Base-by-base conservation (phyloP, 2,113 vertebrate genomes). In the Leptobrachium ailaonicum region DNA sequence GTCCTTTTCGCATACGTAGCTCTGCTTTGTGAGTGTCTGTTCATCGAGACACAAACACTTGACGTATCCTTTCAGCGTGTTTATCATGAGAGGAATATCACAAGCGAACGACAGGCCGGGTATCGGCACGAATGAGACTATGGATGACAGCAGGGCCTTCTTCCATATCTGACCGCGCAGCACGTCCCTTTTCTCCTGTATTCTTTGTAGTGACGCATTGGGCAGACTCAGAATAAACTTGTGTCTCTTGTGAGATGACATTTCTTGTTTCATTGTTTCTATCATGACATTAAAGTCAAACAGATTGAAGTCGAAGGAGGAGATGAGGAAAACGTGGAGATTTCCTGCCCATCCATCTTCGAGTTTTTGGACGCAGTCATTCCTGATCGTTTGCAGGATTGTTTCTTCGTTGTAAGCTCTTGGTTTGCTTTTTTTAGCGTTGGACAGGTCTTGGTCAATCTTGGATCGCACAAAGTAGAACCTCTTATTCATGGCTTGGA, bases 391-490 rank as follows among this genome's bases (percentile, higher is more conserved):
- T n/a, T 64, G 2, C 60, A 86, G 68, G 50, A 86, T 67, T 4
- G 14, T 73, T 43, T 50, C 44, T 20, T 82, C 83, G 50, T 69
- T 50, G 50, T 67, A 66, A 13, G 14, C 11, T 41, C 42, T 58
- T 3, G 20, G 8, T 0, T n/a, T 41, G 3, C 2, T 20, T 14
- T 41, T 2, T n/a, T 13, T 6, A 53, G 53, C 64, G 10, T 32
- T 47, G 11, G 45, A 12, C 53, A 89, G 66, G 64, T 88, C 86
- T 6, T 54, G 72, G 66, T 89, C 88, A 60, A 89, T 78, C 77
- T 88, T 89, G 75, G 76, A 85, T 41, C 84, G 75, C 32, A 87
- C 66, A 43, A 87, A 87, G 82, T 86, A 87, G 76, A 87, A 85
- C 40, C 42, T 77, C 83, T 86, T 87, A 45, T 83, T 74, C 42